Evolutionary conservation across 2,888 invertebrate species (phyloP).

Genomic region (Ornithoptera priamus): DNA sequence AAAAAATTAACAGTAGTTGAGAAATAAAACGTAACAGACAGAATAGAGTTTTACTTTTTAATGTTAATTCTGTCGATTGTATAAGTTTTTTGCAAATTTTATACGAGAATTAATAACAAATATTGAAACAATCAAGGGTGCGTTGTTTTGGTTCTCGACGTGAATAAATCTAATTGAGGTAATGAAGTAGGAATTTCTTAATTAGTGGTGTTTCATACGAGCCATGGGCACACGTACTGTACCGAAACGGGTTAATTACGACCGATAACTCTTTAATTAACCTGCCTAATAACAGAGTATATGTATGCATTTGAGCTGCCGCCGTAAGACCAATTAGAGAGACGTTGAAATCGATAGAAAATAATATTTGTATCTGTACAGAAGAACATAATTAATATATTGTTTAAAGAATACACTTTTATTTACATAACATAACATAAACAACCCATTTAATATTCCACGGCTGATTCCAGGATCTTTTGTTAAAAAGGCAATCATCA

Average conservation of each 20-base stretch:
- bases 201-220: constrained; percentile 73
- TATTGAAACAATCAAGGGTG: constrained; percentile 5
- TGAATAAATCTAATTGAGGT: constrained; percentile 73
- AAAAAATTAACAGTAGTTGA: too few species aligned
- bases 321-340: constrained; percentile 61
- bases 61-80: not conserved
- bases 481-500: too few species aligned
- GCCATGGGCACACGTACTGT: constrained; percentile 68
- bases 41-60: too few species aligned
- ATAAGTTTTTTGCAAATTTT: not conserved
- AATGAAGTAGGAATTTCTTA: constrained; percentile 77
- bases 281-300: constrained; percentile 76
- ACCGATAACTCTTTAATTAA: constrained; percentile 79
- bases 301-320: constrained; percentile 64
- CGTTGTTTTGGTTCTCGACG: constrained; percentile 43
- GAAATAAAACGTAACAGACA: too few species aligned
- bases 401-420: too few species aligned
- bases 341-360: constrained; percentile 52
- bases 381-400: too few species aligned
- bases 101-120: constrained; percentile 11
- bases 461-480: too few species aligned
- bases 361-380: constrained; percentile 29
- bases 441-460: too few species aligned
- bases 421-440: too few species aligned
- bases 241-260: constrained; percentile 76